Evolutionary conservation across 2,888 invertebrate genomes (phyloP).

Genomic region (Electrophaes corylata): DNA sequence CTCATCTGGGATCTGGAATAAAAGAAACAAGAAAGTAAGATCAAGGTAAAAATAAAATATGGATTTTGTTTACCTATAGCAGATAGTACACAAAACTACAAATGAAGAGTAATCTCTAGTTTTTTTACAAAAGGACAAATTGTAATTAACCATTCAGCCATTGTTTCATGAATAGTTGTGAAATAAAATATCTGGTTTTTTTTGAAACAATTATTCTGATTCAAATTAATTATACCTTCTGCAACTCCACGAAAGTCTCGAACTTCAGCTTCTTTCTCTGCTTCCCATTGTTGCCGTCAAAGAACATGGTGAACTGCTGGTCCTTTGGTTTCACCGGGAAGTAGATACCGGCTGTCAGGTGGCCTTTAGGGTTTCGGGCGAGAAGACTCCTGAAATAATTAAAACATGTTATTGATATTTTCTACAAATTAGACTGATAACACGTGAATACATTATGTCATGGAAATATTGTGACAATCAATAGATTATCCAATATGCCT

Average conservation of each 20-base stretch:
- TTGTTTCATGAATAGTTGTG: too few species aligned
- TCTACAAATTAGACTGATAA: too few species aligned
- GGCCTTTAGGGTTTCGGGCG: constrained; percentile 92
- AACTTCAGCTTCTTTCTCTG: constrained; percentile 91
- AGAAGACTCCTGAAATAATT: constrained; percentile 87
- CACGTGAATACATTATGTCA: too few species aligned
- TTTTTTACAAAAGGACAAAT: too few species aligned
- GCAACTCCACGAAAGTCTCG: constrained; percentile 86
- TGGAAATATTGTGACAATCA: not conserved
- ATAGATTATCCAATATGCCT: too few species aligned
- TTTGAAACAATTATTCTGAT: not conserved
- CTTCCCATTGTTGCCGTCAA: constrained; percentile 88
- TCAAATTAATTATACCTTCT: constrained; percentile 78
- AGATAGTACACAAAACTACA: too few species aligned
- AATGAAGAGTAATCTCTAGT: too few species aligned
- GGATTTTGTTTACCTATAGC: too few species aligned
- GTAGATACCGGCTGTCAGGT: constrained; percentile 93
- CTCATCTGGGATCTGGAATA: constrained; percentile 86
- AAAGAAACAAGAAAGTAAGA: constrained; percentile 13
- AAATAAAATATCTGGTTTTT: not conserved
- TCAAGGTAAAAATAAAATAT: not conserved
- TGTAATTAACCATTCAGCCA: too few species aligned
- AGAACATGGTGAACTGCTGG: constrained; percentile 90
- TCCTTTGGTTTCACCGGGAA: constrained; percentile 89
- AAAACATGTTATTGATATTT: too few species aligned